Base-by-base conservation (phyloP, 2,797 vertebrate genomes). In the Babyrousa celebensis region DNA sequence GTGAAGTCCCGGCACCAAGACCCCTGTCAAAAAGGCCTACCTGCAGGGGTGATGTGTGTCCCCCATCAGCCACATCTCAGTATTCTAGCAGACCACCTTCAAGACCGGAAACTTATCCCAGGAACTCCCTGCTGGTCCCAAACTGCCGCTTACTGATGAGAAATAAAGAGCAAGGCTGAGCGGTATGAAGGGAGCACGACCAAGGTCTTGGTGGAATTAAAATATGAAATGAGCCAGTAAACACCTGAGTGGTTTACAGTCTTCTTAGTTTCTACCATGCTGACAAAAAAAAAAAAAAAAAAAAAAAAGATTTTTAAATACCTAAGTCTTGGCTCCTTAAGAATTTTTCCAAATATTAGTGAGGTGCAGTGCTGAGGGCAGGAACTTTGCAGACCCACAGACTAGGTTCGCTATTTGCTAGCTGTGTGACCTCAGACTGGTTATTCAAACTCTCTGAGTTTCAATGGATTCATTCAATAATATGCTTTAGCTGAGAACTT, bases 401-500 rank as follows among this genome's bases (percentile, higher is more conserved):
- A 52, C 9, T 58, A 32, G 52, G 18, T 72, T 43, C 75, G 48
- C n/a, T 80, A 32, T 25, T 88, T 74, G 7, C 27, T 58, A 52
- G 56, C n/a, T 72, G 48, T 56, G 27, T 89, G 70, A 63, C 65
- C 85, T 94, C 21, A n/a, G 5, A 18, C 25, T 54, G 32, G 29
- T 77, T 94, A 78, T n/a, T 91, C 68, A 77, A 74, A 91, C 27
- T 68, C 43, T 70, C 23, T 80, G 63, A 74, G 65, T 36, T 74
- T 79, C 71, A 27, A 3, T 58, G 43, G 43, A 54, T 83, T 85
- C 12, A 58, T 79, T 87, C 23, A 75, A 20, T 29, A 36, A 72
- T 5, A 67, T 4, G 60, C 52, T 83, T 68, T 78, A 32, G 60
- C 23, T 67, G 67, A 92, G 70, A 29, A 14, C 7, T 5, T 70